Evolutionary conservation across 2,888 invertebrate species (phyloP).

Genomic region (Eurois occulta): DNA sequence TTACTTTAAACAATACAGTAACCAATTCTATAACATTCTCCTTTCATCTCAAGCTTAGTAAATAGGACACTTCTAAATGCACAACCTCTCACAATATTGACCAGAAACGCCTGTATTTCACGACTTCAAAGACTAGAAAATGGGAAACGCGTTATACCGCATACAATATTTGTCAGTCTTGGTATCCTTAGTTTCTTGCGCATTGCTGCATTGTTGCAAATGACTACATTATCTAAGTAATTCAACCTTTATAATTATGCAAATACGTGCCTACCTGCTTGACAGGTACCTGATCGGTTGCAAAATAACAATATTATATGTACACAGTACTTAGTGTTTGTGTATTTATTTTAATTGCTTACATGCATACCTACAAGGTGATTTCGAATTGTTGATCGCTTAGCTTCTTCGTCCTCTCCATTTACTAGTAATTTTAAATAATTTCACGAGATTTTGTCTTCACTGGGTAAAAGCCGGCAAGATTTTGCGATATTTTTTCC

Average conservation of each 20-base stretch:
- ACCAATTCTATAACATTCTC: not conserved
- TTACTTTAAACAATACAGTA: conserved; percentile 12
- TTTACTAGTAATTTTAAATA: conserved; percentile 8
- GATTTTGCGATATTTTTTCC: not conserved
- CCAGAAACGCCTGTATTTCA: conserved; percentile 48
- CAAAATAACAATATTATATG: conserved; percentile 57
- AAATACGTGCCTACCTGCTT: conserved; percentile 62
- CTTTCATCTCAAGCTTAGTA: conserved; percentile 4
- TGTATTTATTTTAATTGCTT: conserved; percentile 47
- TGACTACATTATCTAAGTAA: conserved; percentile 65
- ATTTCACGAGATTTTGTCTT: not conserved
- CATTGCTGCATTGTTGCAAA: conserved; percentile 59
- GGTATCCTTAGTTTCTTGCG: conserved; percentile 37
- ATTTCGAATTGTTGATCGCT: conserved; percentile 7
- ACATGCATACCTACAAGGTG: conserved; percentile 27
- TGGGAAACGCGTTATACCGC: conserved; percentile 36
- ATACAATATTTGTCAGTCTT: conserved; percentile 49
- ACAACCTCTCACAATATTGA: conserved; percentile 41
- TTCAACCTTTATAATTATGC: conserved; percentile 68
- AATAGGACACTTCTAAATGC: conserved; percentile 32
- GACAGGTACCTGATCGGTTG: conserved; percentile 59
- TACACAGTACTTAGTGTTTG: conserved; percentile 20
- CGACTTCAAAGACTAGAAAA: conserved; percentile 57
- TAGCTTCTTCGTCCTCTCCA: not conserved
- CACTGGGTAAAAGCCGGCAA: not conserved